Base-by-base conservation (phyloP, 2,888 invertebrate species). In the Lampropteryx suffumata region DNA sequence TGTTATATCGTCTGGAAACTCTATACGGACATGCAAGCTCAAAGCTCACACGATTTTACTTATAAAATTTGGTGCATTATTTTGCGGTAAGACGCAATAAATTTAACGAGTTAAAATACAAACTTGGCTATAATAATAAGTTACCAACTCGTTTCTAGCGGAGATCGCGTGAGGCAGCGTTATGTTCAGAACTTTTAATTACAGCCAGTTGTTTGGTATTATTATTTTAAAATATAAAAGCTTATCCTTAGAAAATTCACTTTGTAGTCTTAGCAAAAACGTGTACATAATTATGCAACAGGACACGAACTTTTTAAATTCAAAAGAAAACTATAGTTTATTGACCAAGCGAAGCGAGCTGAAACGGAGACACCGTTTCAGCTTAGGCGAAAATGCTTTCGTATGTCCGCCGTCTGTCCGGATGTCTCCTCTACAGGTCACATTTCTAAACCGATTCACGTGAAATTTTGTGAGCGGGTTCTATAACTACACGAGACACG, bases 91-190 rank as follows among this genome's bases (percentile, higher is more conserved):
- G 44, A 44, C 30, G 40, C 35, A 50, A 55, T 55, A 55, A 55
- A 55, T 51, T 43, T 44, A 44, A 55, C 44, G 32, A 46, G 49
- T 54, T 42, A 48, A 33, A 46, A 47, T 53, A 53, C 41, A 44
- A 48, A 53, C 48, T 42, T 39, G 45, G 37, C 29, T 42, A 37
- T 45, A 42, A 46, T 50, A 50, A 59, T 56, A 60, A 57, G 39
- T 55, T 50, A 54, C 48, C 36, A 30, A 44, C 57, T 52, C 32
- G 54, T 52, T 59, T 36, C 33, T 34, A 39, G 40, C 33, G 0
- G 42, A 62, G 50, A 52, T 62, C 28, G 62, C 62, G 57, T 59
- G 62, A 30, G 39, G 34, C 52, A 48, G 40, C 44, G 34, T 44
- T 29, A 47, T 47, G 37, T 28, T 32, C 30, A 34, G 32, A 48